Evolutionary conservation across 1,140 invertebrate genomes (phyloP).

Genomic region (Araneus ventricosus): DNA sequence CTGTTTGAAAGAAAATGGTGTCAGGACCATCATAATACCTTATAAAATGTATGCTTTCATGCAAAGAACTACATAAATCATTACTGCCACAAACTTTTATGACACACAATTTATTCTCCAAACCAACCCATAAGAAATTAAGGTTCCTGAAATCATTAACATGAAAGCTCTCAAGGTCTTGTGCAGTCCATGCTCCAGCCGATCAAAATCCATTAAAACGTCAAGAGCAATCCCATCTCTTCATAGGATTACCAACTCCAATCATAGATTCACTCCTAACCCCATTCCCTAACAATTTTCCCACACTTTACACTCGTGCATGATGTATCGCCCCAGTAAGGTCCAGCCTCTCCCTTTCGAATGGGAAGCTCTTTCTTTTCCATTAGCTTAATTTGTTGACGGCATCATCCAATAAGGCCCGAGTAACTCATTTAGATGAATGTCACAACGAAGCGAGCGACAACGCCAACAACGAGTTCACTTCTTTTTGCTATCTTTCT

Average conservation of each 20-base stretch:
- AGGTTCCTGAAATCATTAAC: too few relatives aligned
- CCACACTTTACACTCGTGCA: not conserved
- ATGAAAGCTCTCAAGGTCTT: too few relatives aligned
- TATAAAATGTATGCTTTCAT: too few relatives aligned
- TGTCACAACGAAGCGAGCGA: not conserved
- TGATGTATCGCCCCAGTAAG: not conserved
- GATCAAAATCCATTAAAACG: not conserved
- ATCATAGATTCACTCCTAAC: not conserved
- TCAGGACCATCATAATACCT: too few relatives aligned
- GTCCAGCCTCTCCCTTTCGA: not conserved
- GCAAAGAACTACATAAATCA: too few relatives aligned
- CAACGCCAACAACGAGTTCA: not conserved
- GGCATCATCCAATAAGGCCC: not conserved
- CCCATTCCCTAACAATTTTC: not conserved
- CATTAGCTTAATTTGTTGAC: constrained; percentile 22
- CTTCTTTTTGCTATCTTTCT: not conserved
- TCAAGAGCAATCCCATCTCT: not conserved
- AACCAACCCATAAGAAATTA: too few relatives aligned
- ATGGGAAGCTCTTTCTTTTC: not conserved
- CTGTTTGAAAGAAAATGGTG: too few relatives aligned
- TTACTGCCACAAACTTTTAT: too few relatives aligned
- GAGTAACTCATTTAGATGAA: not conserved
- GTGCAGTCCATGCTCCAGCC: not conserved
- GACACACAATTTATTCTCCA: too few relatives aligned
- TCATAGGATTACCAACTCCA: not conserved